Conservation (phyloP, 2,888 invertebrate species). For the Cheilosia vulpina region DNA sequence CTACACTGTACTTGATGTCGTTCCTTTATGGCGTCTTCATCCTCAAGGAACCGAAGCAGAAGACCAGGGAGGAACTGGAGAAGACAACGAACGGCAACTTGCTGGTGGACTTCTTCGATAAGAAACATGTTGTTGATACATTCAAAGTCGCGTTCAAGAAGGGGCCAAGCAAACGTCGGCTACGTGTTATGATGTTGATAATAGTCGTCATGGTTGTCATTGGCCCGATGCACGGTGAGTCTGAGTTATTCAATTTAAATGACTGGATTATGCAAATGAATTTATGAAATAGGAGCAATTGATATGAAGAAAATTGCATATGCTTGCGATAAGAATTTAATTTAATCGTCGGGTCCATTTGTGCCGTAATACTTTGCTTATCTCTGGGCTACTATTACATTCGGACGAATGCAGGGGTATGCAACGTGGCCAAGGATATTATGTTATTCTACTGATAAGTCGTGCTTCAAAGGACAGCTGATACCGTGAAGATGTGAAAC, state of each 20-base stretch:
- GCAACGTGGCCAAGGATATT: too few species aligned
- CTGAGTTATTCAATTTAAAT: constrained; percentile 83
- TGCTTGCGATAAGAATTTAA: background rate
- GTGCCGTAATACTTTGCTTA: background rate
- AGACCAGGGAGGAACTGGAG: constrained; percentile 78
- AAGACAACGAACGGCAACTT: constrained; percentile 79
- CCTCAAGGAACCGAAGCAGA: constrained; percentile 86
- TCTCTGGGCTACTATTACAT: background rate
- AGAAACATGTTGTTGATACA: constrained; percentile 90
- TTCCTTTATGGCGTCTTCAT: constrained; percentile 90
- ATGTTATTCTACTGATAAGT: too few species aligned
- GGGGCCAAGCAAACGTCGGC: constrained; percentile 89
- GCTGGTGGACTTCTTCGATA: constrained; percentile 89
- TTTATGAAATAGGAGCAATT: background rate
- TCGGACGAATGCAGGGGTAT: too few species aligned
- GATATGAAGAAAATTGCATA: background rate
- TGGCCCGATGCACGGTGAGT: constrained; percentile 92
- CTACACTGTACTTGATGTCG: constrained; percentile 89
- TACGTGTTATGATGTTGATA: constrained; percentile 91
- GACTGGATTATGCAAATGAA: background rate
- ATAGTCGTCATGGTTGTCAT: constrained; percentile 93
- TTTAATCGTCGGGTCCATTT: background rate
- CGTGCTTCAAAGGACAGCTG: too few species aligned
- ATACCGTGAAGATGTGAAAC: too few species aligned
- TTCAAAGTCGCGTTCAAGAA: constrained; percentile 91